Base-by-base conservation (phyloP, 2,113 vertebrate genomes). In the Piprites chloris region DNA sequence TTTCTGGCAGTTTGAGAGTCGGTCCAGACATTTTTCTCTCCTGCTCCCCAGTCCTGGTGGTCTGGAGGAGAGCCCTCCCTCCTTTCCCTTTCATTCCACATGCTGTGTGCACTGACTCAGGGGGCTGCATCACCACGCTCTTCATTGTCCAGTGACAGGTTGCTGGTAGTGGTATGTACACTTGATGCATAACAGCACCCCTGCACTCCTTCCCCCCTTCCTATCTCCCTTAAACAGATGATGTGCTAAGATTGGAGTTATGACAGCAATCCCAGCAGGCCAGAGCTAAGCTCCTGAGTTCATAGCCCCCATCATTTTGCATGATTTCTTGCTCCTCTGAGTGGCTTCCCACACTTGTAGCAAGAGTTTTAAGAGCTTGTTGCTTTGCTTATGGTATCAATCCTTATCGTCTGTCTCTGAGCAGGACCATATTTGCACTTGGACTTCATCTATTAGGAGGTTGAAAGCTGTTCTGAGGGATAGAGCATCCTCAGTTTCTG, bases 161-260 rank as follows among this genome's bases (percentile, higher is more conserved):
- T 95, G 76, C 75, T 94, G 95, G 93, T 96, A 96, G 53, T 49
- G 75, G 46, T 79, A 55, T 94, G 89, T 39, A 91, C 61, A 58
- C 61, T 93, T 96, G 95, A 97, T 85, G 35, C 62, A 94, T 41
- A 95, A 80, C 96, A 97, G 90, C 78, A 80, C 49, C 72, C 86
- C 85, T 92, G 78, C 52, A 58, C 90, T 92, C 75, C 67, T 85
- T 86, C 62, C 89, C 71, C 71, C 58, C 71, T 88, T 78, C 78
- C 76, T 63, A 74, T 80, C 78, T 76, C 66, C 68, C 33, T 86
- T 87, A 78, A 88, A 93, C 68, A 90, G 79, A 96, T 76, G 65
- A 50, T 93, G 77, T 92, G 75, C 93, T 91, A 93, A 82, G 84
- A 79, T 52, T 35, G 27, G 61, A 91, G 69, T 91, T 90, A 90